Percentiles rank a stretch among this genome's conserved stretches.
Conservation (phyloP, 2,888 invertebrate species). For the Acleris holmiana region DNA sequence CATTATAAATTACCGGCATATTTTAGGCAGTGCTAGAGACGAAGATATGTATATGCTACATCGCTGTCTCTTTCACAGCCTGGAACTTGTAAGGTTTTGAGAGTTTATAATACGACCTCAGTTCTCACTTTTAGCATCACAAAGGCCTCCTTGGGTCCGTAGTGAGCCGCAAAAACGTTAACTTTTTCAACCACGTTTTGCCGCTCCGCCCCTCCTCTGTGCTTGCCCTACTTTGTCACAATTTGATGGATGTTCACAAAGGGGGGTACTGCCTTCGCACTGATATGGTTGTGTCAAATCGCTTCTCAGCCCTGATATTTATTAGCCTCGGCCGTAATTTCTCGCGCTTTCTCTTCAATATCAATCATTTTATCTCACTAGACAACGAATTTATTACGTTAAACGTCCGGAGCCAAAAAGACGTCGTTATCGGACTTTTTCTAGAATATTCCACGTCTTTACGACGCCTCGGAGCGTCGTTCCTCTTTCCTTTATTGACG, state of each 20-base stretch:
- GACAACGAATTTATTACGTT: slow-evolving; percentile 35
- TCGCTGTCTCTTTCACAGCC: too few relatives aligned
- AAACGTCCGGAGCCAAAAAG: slow-evolving; percentile 31
- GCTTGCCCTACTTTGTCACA: slow-evolving; percentile 63
- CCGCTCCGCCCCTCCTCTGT: slow-evolving; percentile 28
- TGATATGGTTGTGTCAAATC: slow-evolving; percentile 45
- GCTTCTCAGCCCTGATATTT: slow-evolving; percentile 36
- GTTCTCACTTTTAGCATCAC: slow-evolving; percentile 17
- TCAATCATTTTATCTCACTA: slow-evolving; percentile 32
- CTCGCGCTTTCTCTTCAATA: slow-evolving; percentile 26
- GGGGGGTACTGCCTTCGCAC: slow-evolving; percentile 38
- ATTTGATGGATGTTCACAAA: slow-evolving; percentile 63
- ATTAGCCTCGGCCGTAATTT: slow-evolving; percentile 33
- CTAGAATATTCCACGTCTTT: slow-evolving; percentile 30
- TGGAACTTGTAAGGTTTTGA: too few relatives aligned
- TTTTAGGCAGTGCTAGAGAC: too few relatives aligned
- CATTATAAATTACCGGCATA: slow-evolving; percentile 24
- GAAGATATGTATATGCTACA: too few relatives aligned
- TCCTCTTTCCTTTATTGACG: slow-evolving; percentile 36
- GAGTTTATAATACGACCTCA: background rate
- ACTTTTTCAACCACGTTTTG: slow-evolving; percentile 33
- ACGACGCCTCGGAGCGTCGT: slow-evolving; percentile 31
- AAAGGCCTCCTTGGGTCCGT: slow-evolving; percentile 8
- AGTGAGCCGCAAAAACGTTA: slow-evolving; percentile 33
- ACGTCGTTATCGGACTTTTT: slow-evolving; percentile 30